Evolutionary conservation across 1,140 invertebrate genomes (phyloP), one percentile per base, ranked within the genome.

Genomic region (Cydia pomonella): DNA sequence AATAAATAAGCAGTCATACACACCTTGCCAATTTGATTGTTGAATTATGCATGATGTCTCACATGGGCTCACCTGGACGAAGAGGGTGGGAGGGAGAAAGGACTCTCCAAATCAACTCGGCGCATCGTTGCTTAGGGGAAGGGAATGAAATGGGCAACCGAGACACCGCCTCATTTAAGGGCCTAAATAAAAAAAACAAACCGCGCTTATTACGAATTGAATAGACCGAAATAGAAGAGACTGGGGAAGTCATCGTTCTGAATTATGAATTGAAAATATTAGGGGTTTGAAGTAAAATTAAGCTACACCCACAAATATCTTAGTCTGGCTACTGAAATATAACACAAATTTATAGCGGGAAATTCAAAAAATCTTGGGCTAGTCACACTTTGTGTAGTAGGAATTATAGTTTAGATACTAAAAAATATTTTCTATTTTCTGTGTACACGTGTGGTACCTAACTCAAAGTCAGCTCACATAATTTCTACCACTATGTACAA

Each of bases 1-100:
- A 87, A 89, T 91, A 91, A 91, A 92, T 92, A 92, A 88, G 90
- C 87, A 89, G 78, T 77, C 80, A 81, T 86, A 87, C 84, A 85
- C 86, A 88, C 91, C 89, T 91, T 89, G 86, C 86, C 84, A 87
- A 91, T 92, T 91, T 90, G 83, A 86, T 91, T 84, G 85, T 88
- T 92, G 91, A 91, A 92, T 92, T 88, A 92, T 92, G 89, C 90
- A 92, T 92, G 88, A 85, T 82, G 82, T 89, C 86, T 88, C 87
- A 87, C 84, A 83, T 82, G 85, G 82, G 73, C 82, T 77, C 80
- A 85, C 84, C 85, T 89, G 87, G 69, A 76, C 33, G 78, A 76
- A 72, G 75, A 80, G 82, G 84, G 81, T 81, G 74, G 62, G 53
- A 77, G 73, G 76, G 64, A 69, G 29, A 69, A 77, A 84, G 80